A percentile compares a stretch with the other conserved stretches of the same genome.
phyloP scores from a whole-genome alignment of 2,797 vertebrate species.

The Fringilla coelebs region DNA sequence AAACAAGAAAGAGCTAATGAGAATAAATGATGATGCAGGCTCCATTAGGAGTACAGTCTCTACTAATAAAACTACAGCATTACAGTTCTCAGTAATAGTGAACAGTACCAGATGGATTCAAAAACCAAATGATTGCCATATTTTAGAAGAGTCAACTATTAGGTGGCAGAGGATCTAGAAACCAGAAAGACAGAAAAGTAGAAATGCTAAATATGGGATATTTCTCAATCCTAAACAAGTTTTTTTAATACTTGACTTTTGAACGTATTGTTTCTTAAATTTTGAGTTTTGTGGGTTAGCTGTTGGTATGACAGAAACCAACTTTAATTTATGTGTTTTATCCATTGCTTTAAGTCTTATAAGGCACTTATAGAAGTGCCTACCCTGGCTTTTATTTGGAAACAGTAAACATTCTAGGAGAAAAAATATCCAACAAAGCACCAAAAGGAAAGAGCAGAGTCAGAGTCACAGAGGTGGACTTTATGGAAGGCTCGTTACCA shows the following conservation, averaged over 20 bases:
- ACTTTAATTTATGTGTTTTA: not conserved
- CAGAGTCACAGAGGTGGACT: not conserved
- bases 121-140: not conserved
- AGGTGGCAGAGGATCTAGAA: not conserved
- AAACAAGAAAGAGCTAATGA: not conserved
- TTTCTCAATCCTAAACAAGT: not conserved
- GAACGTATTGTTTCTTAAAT: not conserved
- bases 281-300: not conserved
- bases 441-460: not conserved
- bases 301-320: not conserved
- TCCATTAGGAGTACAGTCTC: not conserved
- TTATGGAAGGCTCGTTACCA: not conserved
- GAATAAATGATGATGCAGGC: not conserved
- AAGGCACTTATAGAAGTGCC: not conserved
- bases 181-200: not conserved
- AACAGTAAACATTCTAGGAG: not conserved
- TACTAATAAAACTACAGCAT: not conserved
- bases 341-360: not conserved
- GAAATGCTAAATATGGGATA: not conserved
- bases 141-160: not conserved
- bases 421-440: not conserved
- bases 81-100: not conserved
- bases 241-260: not conserved
- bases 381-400: not conserved
- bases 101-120: not conserved